Evolutionary conservation across 2,113 vertebrate species (phyloP).

Genomic region (Mobula hypostoma): DNA sequence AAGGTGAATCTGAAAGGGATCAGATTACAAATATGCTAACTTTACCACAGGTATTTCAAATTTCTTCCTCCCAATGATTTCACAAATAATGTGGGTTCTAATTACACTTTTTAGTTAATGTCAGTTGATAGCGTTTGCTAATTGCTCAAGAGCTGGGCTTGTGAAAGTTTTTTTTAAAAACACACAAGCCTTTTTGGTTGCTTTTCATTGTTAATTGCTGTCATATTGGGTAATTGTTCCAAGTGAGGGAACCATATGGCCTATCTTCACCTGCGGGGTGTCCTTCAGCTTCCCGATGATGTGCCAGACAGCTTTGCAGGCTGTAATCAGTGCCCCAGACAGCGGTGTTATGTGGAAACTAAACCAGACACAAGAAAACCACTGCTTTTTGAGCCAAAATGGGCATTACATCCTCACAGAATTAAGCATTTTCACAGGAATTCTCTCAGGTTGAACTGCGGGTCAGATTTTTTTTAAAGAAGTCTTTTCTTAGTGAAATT

Average conservation of each 20-base stretch:
- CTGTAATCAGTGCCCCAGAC: not conserved
- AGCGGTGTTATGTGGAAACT: not conserved
- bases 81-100: too few species aligned
- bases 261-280: not conserved
- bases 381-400: not conserved
- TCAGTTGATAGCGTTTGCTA: too few species aligned
- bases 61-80: too few species aligned
- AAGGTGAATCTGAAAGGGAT: too few species aligned
- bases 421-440: not conserved
- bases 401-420: not conserved
- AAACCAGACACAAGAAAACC: not conserved
- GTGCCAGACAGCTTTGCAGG: not conserved
- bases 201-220: not conserved
- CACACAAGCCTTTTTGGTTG: too few species aligned
- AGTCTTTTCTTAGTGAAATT: not conserved
- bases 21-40: too few species aligned
- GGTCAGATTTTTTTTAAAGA: not conserved
- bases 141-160: too few species aligned
- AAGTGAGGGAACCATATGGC: not conserved
- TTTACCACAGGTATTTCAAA: too few species aligned
- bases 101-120: too few species aligned
- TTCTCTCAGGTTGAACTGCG: not conserved
- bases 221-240: not conserved
- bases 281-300: not conserved
- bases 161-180: too few species aligned